Conservation (phyloP, 2,113 vertebrate species). For the Malurus melanocephalus region DNA sequence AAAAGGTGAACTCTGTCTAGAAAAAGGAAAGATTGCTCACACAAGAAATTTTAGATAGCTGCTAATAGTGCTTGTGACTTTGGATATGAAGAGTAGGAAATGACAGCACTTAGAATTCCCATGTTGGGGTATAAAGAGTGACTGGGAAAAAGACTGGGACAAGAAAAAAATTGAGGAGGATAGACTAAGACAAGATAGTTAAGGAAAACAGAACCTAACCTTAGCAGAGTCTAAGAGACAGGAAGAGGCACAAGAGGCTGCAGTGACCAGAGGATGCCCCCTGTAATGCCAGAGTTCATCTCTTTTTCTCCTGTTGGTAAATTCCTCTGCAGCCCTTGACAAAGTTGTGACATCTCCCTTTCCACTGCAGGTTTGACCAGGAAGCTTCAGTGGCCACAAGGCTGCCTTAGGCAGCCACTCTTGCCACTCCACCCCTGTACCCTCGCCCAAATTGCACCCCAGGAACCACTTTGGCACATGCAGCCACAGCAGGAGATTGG, state of each 20-base stretch:
- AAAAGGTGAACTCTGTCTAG: background rate
- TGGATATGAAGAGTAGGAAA: background rate
- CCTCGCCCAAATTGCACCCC: background rate
- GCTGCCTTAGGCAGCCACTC: background rate
- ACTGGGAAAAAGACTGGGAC: background rate
- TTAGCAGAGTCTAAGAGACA: background rate
- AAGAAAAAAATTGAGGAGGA: background rate
- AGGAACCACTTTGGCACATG: background rate
- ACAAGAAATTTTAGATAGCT: background rate
- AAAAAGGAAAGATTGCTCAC: background rate
- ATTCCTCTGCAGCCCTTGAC: background rate
- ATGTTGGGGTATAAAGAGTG: background rate
- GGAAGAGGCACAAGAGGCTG: background rate
- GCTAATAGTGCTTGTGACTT: background rate
- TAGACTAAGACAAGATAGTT: accelerated
- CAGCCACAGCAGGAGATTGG: background rate
- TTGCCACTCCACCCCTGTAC: too few relatives aligned
- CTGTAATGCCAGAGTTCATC: background rate
- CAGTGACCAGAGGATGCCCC: background rate
- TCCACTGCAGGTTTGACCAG: background rate
- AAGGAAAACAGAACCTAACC: background rate
- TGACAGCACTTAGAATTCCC: background rate
- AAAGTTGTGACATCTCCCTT: background rate
- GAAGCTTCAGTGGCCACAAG: background rate
- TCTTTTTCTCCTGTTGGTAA: background rate